These are phyloP conservation scores for Lumbricus terrestris DNA, from an alignment of 2,888 invertebrate genomes.

Conservation along the genomic window DNA sequence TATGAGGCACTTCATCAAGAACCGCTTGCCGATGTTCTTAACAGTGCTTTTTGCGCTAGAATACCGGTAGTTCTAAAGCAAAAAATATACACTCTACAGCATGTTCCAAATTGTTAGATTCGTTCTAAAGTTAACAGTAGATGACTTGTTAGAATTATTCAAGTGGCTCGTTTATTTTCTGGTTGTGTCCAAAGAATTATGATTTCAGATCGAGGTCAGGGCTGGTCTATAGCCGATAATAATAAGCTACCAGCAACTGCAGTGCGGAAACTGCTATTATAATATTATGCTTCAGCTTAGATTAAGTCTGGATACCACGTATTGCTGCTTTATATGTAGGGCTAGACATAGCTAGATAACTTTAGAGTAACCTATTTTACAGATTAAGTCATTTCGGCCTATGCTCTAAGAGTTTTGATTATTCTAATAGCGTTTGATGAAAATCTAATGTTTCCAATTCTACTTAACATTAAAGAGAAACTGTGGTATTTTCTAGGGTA, in stretches of 20 bases:
- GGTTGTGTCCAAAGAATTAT: neutral
- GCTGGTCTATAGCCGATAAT: too few relatives aligned
- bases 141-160: neutral
- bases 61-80: neutral
- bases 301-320: too few relatives aligned
- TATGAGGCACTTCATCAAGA: neutral
- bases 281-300: too few relatives aligned
- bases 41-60: neutral
- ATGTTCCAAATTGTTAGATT: neutral
- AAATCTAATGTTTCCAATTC: neutral
- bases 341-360: too few relatives aligned
- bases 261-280: too few relatives aligned
- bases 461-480: neutral
- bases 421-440: neutral
- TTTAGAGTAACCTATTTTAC: too few relatives aligned
- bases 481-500: constrained; percentile 67
- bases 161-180: neutral
- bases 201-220: neutral
- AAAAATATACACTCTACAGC: neutral
- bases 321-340: too few relatives aligned
- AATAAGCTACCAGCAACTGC: too few relatives aligned
- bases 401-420: too few relatives aligned
- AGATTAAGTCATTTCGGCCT: too few relatives aligned
- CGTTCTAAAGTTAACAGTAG: neutral
- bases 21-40: neutral